Percentiles rank a stretch among this genome's conserved stretches.
Evolutionary conservation across 2,113 vertebrate species (phyloP).

Genomic region (Elaphurus davidianus): DNA sequence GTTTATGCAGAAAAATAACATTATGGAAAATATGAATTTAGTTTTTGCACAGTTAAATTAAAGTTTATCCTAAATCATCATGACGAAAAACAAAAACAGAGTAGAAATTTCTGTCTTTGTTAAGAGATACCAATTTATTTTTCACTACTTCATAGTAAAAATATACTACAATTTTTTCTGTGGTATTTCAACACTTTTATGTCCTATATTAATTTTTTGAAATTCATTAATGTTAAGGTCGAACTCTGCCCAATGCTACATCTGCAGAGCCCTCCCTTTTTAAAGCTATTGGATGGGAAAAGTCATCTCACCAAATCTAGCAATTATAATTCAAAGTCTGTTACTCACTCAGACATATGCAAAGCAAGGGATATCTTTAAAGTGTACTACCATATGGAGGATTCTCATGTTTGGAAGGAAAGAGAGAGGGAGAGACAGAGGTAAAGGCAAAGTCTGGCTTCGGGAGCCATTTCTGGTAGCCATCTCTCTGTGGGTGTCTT

Average conservation of each 20-base stretch:
- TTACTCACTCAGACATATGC: neutral
- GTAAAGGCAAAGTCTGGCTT: neutral
- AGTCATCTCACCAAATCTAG: neutral
- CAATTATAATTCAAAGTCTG: neutral
- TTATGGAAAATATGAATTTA: neutral
- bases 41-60: neutral
- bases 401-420: neutral
- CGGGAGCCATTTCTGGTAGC: neutral
- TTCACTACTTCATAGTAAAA: conserved; percentile 25
- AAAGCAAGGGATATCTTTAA: neutral
- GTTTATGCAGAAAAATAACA: neutral
- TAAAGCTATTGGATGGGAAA: neutral
- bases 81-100: neutral
- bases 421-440: neutral
- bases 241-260: accelerated
- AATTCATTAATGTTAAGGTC: neutral
- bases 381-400: neutral
- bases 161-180: conserved; percentile 17
- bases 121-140: neutral
- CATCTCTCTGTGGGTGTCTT: neutral
- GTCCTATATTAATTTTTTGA: conserved; percentile 23
- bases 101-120: neutral
- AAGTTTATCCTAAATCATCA: neutral
- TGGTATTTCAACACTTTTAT: neutral
- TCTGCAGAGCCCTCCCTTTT: neutral